Evolutionary conservation across 2,113 vertebrate genomes (phyloP).

Genomic region (Tragelaphus imberbis): DNA sequence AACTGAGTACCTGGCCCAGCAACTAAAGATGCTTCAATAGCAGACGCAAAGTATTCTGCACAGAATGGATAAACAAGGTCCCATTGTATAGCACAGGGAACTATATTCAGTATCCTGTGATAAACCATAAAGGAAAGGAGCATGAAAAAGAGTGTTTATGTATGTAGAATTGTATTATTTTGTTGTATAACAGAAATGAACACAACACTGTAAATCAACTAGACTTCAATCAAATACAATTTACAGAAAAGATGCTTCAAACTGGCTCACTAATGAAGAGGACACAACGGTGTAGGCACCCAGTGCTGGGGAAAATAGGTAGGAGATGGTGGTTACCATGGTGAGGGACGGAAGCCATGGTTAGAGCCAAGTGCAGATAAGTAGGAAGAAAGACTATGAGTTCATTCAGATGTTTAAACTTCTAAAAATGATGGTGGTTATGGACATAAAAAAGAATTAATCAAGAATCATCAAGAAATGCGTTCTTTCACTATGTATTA

Average conservation of each 20-base stretch:
- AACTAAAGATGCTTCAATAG: background rate
- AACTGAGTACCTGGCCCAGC: background rate
- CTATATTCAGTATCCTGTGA: background rate
- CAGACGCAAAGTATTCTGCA: background rate
- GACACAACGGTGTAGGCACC: accelerated
- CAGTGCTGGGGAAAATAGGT: background rate
- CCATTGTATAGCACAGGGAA: background rate
- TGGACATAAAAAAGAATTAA: background rate
- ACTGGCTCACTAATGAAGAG: background rate
- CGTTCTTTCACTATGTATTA: background rate
- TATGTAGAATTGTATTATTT: background rate
- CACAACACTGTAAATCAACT: background rate
- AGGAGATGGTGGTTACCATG: accelerated
- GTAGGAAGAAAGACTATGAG: background rate
- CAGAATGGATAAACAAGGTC: background rate
- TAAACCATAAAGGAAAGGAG: background rate
- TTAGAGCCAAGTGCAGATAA: background rate
- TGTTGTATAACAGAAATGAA: background rate
- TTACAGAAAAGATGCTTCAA: background rate
- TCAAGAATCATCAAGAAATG: background rate
- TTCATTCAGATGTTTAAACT: background rate
- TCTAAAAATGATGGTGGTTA: background rate
- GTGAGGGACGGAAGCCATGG: background rate
- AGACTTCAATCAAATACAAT: background rate
- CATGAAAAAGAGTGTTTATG: background rate